These are phyloP conservation scores for Haliclystus octoradiatus DNA, from an alignment of 30 jellyfish, hydroid and myxozoan genomes.

Conservation along the genomic window DNA sequence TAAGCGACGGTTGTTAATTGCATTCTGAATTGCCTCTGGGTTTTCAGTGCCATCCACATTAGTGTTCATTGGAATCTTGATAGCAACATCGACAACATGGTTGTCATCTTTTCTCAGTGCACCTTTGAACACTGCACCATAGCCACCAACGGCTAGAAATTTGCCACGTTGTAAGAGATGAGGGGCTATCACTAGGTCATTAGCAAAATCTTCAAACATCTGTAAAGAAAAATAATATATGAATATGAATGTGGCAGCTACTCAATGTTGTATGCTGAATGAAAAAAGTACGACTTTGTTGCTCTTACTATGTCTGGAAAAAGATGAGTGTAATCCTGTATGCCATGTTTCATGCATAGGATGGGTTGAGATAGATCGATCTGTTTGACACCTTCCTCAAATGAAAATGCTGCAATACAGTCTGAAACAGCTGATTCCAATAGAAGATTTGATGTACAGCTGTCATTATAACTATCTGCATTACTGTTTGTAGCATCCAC, in stretches of 20 bases:
- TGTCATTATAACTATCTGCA: no score
- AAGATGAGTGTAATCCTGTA: conserved; percentile 16
- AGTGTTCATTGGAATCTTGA: conserved; percentile 52
- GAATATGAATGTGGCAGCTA: no score
- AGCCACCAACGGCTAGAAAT: conserved; percentile 82
- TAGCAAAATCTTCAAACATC: conserved; percentile 64
- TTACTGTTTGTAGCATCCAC: no score
- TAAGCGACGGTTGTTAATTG: conserved; percentile 26
- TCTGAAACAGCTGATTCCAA: conserved; percentile 2
- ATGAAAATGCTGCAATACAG: conserved; percentile 54
- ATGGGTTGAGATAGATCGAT: conserved; percentile 25
- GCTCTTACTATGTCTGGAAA: conserved; percentile 84
- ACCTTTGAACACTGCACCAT: conserved; percentile 80
- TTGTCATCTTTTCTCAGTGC: conserved; percentile 9
- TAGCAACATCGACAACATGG: conserved; percentile 22
- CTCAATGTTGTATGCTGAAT: no score
- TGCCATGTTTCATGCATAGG: conserved; percentile 50
- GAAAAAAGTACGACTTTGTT: no score
- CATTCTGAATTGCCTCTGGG: conserved; percentile 23
- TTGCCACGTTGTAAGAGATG: conserved; percentile 23
- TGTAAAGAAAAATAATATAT: neutral
- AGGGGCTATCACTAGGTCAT: conserved; percentile 24
- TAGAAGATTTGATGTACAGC: no score
- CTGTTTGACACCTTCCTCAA: conserved; percentile 58
- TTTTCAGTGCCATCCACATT: conserved; percentile 41